phyloP scores from a whole-genome alignment of 1,140 invertebrate genomes.

The Drepana arcuata region DNA sequence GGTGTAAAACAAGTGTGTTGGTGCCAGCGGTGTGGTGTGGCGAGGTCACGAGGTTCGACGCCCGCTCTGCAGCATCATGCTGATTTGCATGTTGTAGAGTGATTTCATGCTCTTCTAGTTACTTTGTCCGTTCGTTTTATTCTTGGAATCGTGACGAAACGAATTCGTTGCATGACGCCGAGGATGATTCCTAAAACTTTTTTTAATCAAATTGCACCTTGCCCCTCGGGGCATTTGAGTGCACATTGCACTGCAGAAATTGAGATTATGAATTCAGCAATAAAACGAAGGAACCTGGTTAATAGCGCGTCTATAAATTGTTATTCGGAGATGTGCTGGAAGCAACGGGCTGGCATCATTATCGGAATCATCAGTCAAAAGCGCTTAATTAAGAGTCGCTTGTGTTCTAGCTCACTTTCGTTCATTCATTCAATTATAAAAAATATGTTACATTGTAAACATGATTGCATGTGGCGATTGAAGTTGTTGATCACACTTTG shows the following conservation, averaged over 20 bases:
- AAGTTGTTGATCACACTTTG: no score
- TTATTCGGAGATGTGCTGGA: no score
- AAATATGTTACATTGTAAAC: no score
- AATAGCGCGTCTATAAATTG: no score
- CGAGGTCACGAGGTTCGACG: conserved; percentile 18
- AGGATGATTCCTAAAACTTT: conserved; percentile 4
- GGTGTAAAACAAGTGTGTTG: no score
- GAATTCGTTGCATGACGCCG: conserved; percentile 15
- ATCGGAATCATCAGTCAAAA: no score
- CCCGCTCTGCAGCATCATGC: conserved; percentile 21
- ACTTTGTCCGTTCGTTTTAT: conserved; percentile 19
- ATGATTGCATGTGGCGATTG: no score
- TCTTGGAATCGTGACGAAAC: conserved; percentile 22
- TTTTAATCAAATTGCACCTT: conserved; percentile 8
- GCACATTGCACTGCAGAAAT: conserved; percentile 2
- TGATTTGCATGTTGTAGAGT: conserved; percentile 28
- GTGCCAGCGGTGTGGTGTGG: not conserved
- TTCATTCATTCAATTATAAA: no score
- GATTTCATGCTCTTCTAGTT: conserved; percentile 26
- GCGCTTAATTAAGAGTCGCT: no score
- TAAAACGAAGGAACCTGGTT: not conserved
- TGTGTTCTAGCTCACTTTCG: no score
- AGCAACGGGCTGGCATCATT: no score
- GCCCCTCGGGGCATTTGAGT: conserved; percentile 2
- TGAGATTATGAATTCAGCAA: conserved; percentile 2